Base-by-base conservation (phyloP, 2,797 vertebrate genomes). In the Esox masquinongy region DNA sequence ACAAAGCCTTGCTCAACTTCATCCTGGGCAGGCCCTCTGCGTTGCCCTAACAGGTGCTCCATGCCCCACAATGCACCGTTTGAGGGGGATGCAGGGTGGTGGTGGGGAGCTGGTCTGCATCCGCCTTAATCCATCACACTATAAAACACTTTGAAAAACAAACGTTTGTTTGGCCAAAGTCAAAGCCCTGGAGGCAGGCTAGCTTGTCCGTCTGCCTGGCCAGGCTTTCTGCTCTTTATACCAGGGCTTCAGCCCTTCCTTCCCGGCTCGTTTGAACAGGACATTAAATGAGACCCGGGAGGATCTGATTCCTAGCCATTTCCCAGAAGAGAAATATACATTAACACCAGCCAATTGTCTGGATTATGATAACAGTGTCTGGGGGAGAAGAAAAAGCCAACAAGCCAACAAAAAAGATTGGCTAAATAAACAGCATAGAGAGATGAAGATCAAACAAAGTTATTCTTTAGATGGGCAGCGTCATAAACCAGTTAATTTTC, bases 121-220 rank as follows among this genome's bases (percentile, higher is more conserved):
- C 88, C 87, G 84, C 87, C 85, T 87, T 90, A 91, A 93, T 91
- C 90, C 85, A 80, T 82, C 84, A 85, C 77, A 77, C 88, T 83
- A 84, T 85, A 88, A 90, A 90, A 89, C 87, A 87, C 87, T 92
- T 90, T 86, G 87, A 91, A 92, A 61, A 91, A 89, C 86, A 89
- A 91, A 92, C 78, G 84, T 91, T 91, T 92, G 88, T 91, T 90
- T 88, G 89, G 89, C 88, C 84, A 89, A 87, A 91, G 88, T 91
- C 90, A 87, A 90, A 90, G 88, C 88, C 84, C 86, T 34, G 56
- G 71, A 51, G 88, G 84, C 88, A 86, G 85, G 80, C 87, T 90
- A 86, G 84, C 90, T 87, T 77, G 80, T 88, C 86, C 88, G 88
- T 90, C 56, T 24, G 56, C n/a, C 91, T 86, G 87, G 85, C 88